Conservation (phyloP, 2,113 vertebrate genomes). For the Pyrgilauda ruficollis region DNA sequence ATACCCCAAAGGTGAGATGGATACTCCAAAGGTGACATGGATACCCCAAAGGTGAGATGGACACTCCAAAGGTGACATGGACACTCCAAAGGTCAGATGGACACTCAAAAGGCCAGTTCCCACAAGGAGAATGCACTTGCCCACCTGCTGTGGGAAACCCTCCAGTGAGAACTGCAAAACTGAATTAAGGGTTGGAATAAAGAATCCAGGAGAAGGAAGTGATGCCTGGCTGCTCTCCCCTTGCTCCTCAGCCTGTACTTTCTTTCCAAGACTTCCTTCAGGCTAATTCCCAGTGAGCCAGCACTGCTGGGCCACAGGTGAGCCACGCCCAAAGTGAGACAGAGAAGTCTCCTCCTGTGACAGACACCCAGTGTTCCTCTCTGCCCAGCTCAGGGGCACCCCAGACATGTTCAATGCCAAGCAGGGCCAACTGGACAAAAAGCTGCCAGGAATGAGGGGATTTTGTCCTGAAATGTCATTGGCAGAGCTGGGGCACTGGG, state of each 20-base stretch:
- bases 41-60: too few relatives aligned
- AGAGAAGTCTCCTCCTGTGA: not conserved
- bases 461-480: not conserved
- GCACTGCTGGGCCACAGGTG: not conserved
- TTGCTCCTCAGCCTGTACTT: not conserved
- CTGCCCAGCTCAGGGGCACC: not conserved
- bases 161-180: fast-evolving
- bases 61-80: too few relatives aligned
- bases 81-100: not conserved
- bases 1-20: fast-evolving
- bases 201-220: not conserved
- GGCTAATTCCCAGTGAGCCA: not conserved
- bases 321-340: not conserved
- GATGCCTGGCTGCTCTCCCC: not conserved
- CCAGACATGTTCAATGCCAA: too few relatives aligned
- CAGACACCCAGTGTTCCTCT: not conserved
- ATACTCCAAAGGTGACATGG: too few relatives aligned
- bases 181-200: not conserved
- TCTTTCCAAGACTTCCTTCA: not conserved
- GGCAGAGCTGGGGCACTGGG: fast-evolving
- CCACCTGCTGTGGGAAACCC: not conserved
- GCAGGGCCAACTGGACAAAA: fast-evolving
- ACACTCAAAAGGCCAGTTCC: not conserved
- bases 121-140: not conserved
- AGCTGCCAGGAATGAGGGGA: fast-evolving